A percentile compares a stretch with the other conserved stretches of the same genome.
These are phyloP conservation scores for Anguilla anguilla DNA, from an alignment of 2,797 vertebrate species.

Conservation along the genomic window DNA sequence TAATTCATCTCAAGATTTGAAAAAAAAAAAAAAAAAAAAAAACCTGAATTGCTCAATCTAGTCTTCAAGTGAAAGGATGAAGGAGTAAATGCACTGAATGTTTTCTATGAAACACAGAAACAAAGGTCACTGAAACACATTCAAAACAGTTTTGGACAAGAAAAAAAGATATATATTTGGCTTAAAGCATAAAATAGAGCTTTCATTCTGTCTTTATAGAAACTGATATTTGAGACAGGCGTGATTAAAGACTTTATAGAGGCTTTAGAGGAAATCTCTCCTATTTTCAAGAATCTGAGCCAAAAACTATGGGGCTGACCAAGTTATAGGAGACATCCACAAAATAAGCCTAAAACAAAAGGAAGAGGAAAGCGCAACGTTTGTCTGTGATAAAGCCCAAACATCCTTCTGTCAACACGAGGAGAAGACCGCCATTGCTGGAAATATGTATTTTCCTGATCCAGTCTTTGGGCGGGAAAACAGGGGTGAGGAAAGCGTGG, in stretches of 20 bases:
- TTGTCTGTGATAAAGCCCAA: neutral
- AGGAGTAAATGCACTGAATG: neutral
- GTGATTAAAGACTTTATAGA: neutral
- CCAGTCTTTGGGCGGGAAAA: neutral
- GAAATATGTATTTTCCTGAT: neutral
- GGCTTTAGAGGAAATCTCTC: neutral
- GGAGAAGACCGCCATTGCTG: neutral
- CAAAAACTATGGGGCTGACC: neutral
- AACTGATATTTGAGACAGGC: neutral
- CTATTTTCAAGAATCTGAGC: neutral
- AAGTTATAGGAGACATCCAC: neutral
- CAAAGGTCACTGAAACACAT: neutral
- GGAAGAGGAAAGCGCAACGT: neutral
- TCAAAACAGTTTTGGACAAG: neutral
- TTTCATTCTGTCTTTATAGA: neutral
- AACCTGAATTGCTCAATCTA: conserved; percentile 27
- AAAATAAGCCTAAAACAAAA: neutral
- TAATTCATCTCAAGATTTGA: conserved; percentile 47
- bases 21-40: conserved; percentile 25
- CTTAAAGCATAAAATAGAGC: neutral
- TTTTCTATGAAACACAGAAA: neutral
- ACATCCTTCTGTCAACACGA: neutral
- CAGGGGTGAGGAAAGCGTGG: too few relatives aligned
- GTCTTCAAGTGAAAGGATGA: neutral
- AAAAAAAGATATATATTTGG: neutral